Base-by-base conservation (phyloP, 2,113 vertebrate genomes). In the Eulemur macaco region DNA sequence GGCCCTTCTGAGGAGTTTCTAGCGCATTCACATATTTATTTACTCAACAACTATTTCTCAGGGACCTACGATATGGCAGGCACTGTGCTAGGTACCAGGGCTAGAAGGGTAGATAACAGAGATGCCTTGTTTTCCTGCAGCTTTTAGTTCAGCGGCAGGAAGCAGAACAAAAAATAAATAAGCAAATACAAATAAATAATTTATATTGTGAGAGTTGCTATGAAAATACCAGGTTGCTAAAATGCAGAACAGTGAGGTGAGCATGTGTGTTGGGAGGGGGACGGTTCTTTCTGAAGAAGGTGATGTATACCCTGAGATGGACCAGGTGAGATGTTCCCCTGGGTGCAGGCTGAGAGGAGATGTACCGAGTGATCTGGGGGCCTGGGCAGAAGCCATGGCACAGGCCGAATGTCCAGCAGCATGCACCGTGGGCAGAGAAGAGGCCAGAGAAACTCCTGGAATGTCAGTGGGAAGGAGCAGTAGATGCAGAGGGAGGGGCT, bases 281-380 rank as follows among this genome's bases (percentile, higher is more conserved):
- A 12, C 0, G 45, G 6, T 18, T 58, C 21, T 37, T 29, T 47
- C 10, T 7, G 60, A 73, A n/a, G 77, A 42, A 50, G 8, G 74
- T 12, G 27, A 45, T 25, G 4, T 34, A 63, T 37, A 27, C 52
- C 13, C 21, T 39, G 34, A 86, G 31, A 45, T 1, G 1, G 25
- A 39, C 3, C 9, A 10, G 20, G 20, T 15, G 45, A 56, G 9
- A 12, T 3, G 2, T 1, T 14, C 1, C 5, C 12, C 42, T 17
- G 4, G 11, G 18, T 21, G 8, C 20, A n/a, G 64, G 37, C 50
- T 18, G 58, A 7, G 10, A 47, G 60, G 39, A 5, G 42, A 54
- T 4, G 1, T 23, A 2, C 8, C 34, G 31, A 29, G 78, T 2
- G 31, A 14, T 23, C 29, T 14, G 1, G 14, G 34, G 29, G 42